Evolutionary conservation across 2,888 invertebrate species (phyloP).

Genomic region (Himalopsyche kuldschensis): DNA sequence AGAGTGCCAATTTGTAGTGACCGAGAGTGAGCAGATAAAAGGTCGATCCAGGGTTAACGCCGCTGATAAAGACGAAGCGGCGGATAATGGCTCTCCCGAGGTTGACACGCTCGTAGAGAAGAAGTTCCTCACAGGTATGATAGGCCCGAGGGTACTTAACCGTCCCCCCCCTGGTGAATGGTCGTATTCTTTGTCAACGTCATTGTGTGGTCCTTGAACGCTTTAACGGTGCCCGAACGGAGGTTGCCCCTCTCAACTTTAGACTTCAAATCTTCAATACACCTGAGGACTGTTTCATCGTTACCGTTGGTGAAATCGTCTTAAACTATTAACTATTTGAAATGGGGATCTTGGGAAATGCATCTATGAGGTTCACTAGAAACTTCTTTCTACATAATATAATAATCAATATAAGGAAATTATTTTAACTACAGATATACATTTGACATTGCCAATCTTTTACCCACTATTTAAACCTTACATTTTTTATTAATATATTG

Average conservation of each 20-base stretch:
- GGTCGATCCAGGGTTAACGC: slow-evolving; percentile 25
- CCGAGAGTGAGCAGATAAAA: slow-evolving; percentile 19
- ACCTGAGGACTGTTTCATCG: not conserved
- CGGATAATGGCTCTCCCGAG: slow-evolving; percentile 25
- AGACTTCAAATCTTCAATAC: not conserved
- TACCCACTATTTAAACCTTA: too few relatives aligned
- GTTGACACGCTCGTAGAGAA: slow-evolving; percentile 17
- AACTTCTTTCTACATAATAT: not conserved
- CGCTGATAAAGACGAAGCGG: slow-evolving; percentile 30
- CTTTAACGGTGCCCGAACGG: too few relatives aligned
- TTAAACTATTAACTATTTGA: not conserved
- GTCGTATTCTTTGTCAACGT: not conserved
- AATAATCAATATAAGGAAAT: not conserved
- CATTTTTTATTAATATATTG: too few relatives aligned
- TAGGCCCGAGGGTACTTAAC: not conserved
- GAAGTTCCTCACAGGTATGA: slow-evolving; percentile 18
- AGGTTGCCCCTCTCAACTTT: not conserved
- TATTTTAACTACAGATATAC: too few relatives aligned
- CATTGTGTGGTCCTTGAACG: not conserved
- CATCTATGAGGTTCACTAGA: not conserved
- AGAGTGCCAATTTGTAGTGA: slow-evolving; percentile 30
- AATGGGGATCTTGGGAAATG: not conserved
- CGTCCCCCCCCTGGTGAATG: not conserved
- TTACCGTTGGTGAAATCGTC: not conserved
- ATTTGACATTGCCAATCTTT: too few relatives aligned